Conservation (phyloP, 1,140 invertebrate genomes). For the Panonychus citri region DNA sequence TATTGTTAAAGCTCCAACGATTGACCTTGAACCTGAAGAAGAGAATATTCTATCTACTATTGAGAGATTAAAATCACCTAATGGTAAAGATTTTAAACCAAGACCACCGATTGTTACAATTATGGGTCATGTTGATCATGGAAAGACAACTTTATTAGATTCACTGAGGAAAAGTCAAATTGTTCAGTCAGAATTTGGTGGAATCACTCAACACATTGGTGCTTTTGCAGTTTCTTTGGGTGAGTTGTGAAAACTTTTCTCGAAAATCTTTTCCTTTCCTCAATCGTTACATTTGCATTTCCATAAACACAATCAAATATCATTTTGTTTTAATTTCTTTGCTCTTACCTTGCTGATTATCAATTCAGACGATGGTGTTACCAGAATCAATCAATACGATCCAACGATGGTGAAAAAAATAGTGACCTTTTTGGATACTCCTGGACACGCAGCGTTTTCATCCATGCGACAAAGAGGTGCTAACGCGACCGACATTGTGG, state of each 20-base stretch:
- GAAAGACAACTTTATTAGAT: conserved; percentile 92
- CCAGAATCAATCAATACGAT: not conserved
- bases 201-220: conserved; percentile 98
- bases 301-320: too few species aligned
- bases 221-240: conserved; percentile 39
- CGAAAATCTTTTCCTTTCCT: too few species aligned
- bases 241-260: not conserved
- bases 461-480: conserved; percentile 78
- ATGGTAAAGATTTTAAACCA: not conserved
- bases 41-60: not conserved
- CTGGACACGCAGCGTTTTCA: conserved; percentile 90
- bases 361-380: not conserved
- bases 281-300: too few species aligned
- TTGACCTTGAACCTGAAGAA: not conserved
- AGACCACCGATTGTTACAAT: conserved; percentile 81
- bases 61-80: not conserved
- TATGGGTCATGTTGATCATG: conserved; percentile 99
- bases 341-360: not conserved
- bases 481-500: conserved; percentile 72
- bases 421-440: conserved; percentile 92
- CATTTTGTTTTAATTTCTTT: too few species aligned
- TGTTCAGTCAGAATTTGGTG: conserved; percentile 82
- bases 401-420: not conserved
- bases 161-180: conserved; percentile 58
- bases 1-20: not conserved